A percentile compares a stretch with the other conserved stretches of the same genome.
Conservation (phyloP, 2,113 vertebrate species). For the Hippolais icterina region DNA sequence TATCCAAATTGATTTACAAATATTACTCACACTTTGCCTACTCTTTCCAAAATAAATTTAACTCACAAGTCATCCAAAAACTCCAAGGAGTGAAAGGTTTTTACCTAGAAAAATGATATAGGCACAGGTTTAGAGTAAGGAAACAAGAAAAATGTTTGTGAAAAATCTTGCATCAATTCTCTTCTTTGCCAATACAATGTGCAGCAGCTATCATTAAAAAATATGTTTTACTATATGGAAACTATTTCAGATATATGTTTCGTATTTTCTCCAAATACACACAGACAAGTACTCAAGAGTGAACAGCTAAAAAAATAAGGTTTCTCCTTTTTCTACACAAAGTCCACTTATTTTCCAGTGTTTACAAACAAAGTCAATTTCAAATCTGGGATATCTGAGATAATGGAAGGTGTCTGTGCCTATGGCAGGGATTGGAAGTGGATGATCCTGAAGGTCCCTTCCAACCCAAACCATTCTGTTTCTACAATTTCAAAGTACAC, state of each 20-base stretch:
- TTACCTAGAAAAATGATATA: background rate
- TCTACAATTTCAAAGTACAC: background rate
- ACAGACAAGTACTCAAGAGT: background rate
- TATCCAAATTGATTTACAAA: background rate
- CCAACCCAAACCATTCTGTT: background rate
- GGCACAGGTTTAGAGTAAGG: background rate
- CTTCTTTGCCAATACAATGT: background rate
- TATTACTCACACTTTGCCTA: background rate
- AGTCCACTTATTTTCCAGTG: background rate
- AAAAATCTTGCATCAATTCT: background rate
- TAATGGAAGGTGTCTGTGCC: background rate
- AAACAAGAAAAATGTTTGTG: background rate
- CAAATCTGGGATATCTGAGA: background rate
- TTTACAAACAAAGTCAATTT: background rate
- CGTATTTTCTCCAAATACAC: background rate
- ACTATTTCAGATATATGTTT: background rate
- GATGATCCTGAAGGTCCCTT: background rate
- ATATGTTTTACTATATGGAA: background rate
- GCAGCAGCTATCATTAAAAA: background rate
- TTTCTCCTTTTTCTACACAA: background rate
- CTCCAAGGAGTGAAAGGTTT: background rate
- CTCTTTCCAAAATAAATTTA: background rate
- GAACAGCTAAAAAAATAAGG: background rate
- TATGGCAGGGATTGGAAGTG: rapidly evolving
- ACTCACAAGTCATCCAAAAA: background rate